Percentiles rank a stretch among this genome's conserved stretches.
phyloP scores from a whole-genome alignment of 2,113 vertebrate species.

The Alligator mississippiensis region DNA sequence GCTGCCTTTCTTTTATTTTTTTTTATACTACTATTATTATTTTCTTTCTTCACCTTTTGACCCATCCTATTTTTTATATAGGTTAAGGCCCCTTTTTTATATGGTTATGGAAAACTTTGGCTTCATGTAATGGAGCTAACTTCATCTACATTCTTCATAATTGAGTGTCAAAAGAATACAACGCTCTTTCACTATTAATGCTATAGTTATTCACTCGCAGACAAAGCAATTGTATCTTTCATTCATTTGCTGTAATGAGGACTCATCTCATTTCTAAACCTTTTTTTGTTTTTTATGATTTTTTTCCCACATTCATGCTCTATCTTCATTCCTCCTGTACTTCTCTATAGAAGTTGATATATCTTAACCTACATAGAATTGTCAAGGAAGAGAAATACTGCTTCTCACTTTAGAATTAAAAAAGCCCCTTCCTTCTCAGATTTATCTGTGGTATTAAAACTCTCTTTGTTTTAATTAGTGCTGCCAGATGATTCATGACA shows the following conservation, averaged over 20 bases:
- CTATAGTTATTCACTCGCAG: background rate
- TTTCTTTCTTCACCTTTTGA: background rate
- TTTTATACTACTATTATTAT: background rate
- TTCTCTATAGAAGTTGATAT: background rate
- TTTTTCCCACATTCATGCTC: background rate
- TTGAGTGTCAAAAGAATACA: background rate
- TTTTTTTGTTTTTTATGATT: background rate
- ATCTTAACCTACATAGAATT: background rate
- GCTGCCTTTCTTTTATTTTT: no score
- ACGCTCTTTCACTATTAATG: background rate
- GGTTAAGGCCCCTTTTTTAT: background rate
- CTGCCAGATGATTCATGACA: constrained; percentile 38
- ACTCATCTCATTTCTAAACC: background rate
- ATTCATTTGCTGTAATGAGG: background rate
- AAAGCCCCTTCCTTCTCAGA: background rate
- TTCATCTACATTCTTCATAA: background rate
- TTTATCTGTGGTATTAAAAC: constrained; percentile 24
- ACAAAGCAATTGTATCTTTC: background rate
- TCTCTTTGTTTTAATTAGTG: constrained; percentile 59
- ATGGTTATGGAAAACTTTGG: background rate
- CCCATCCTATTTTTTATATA: background rate
- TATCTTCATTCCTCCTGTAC: background rate
- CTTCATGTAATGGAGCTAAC: no score
- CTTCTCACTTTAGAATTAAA: background rate
- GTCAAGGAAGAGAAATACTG: background rate